These are phyloP conservation scores for Apis dorsata DNA, from an alignment of 1,140 invertebrate species.

Conservation along the genomic window DNA sequence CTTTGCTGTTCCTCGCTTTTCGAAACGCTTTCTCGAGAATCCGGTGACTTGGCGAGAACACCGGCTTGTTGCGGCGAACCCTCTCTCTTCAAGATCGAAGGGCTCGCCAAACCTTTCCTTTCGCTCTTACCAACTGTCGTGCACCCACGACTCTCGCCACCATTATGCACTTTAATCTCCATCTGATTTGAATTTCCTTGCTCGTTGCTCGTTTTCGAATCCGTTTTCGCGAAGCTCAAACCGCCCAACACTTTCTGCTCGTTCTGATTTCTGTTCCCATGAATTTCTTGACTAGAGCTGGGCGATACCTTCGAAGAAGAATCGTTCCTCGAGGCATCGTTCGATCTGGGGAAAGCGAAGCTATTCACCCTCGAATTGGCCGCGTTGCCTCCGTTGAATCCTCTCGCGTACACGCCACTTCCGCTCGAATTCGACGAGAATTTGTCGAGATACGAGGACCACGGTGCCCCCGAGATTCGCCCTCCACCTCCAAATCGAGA, in stretches of 20 bases:
- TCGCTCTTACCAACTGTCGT: constrained; percentile 16
- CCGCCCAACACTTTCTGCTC: constrained; percentile 31
- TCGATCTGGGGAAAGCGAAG: constrained; percentile 66
- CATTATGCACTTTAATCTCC: constrained; percentile 53
- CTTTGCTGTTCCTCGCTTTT: constrained; percentile 49
- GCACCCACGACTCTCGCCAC: constrained; percentile 11
- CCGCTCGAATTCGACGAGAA: constrained; percentile 62
- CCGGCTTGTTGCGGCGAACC: constrained; percentile 15
- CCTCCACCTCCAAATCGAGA: constrained; percentile 82
- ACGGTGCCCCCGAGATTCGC: constrained; percentile 82
- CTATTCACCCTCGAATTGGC: constrained; percentile 62
- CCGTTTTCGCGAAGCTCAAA: constrained; percentile 14
- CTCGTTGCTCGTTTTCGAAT: constrained; percentile 7
- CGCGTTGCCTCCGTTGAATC: constrained; percentile 53
- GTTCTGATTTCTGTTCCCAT: constrained; percentile 20
- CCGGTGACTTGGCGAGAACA: constrained; percentile 31
- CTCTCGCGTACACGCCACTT: constrained; percentile 57
- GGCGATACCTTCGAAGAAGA: constrained; percentile 37
- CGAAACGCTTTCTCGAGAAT: constrained; percentile 41
- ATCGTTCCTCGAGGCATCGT: constrained; percentile 47
- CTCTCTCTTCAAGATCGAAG: constrained; percentile 42
- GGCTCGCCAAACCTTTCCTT: constrained; percentile 1
- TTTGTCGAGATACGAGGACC: constrained; percentile 84
- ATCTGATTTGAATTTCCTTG: constrained; percentile 24
- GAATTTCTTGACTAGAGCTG: constrained; percentile 55